phyloP scores from a whole-genome alignment of 2,888 invertebrate genomes.

The Osmoderma eremita region DNA sequence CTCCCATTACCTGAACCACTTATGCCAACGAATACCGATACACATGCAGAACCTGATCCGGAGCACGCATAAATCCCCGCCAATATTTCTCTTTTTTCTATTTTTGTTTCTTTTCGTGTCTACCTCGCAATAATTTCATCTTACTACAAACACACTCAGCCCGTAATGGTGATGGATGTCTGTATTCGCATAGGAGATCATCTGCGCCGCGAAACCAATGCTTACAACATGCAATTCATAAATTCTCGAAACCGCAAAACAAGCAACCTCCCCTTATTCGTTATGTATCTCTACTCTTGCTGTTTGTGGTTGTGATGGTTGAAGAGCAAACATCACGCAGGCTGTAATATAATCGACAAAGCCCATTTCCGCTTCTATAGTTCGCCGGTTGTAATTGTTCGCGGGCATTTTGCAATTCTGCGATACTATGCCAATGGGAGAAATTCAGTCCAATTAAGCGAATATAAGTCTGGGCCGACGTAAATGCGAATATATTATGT shows the following conservation, averaged over 20 bases:
- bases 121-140: no score
- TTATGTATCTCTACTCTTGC: no score
- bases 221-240: slow-evolving; percentile 14
- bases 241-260: not conserved
- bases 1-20: no score
- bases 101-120: no score
- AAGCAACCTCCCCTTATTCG: not conserved
- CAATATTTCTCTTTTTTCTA: no score
- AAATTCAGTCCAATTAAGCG: slow-evolving; percentile 27
- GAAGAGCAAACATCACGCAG: not conserved
- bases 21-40: no score
- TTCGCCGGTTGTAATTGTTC: slow-evolving; percentile 24
- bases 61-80: no score
- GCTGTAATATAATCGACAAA: no score
- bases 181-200: not conserved
- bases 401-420: slow-evolving; percentile 10
- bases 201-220: not conserved
- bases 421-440: slow-evolving; percentile 34
- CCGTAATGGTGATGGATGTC: slow-evolving; percentile 20
- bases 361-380: slow-evolving; percentile 13
- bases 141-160: no score
- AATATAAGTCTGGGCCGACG: not conserved
- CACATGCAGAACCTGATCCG: no score
- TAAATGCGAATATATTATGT: no score
- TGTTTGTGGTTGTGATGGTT: not conserved